phyloP scores from a whole-genome alignment of 2,888 invertebrate species.

The Cerastis leucographa region DNA sequence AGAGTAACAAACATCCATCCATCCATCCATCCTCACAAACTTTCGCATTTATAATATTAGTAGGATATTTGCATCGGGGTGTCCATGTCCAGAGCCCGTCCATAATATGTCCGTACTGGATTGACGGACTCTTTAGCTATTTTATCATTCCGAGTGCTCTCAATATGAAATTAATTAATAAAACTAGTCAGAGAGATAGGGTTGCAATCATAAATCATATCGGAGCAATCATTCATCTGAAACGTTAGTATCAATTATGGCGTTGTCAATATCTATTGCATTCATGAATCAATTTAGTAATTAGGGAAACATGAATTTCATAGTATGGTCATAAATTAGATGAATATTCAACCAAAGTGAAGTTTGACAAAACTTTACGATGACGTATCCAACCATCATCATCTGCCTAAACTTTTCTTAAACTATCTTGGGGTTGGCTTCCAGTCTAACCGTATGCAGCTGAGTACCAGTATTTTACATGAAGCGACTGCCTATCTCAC shows the following conservation, averaged over 20 bases:
- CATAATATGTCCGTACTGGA: not conserved
- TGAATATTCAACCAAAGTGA: not conserved
- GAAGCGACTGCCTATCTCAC: no score
- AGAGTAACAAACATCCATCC: no score
- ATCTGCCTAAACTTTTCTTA: no score
- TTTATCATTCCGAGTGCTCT: not conserved
- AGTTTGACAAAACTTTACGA: not conserved
- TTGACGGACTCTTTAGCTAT: not conserved
- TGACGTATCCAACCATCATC: no score
- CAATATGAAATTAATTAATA: slow-evolving; percentile 31
- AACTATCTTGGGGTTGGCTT: no score
- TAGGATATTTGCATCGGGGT: not conserved
- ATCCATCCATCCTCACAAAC: no score
- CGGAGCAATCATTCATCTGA: slow-evolving; percentile 34
- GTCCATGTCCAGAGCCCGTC: not conserved
- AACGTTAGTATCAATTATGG: slow-evolving; percentile 45
- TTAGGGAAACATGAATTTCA: slow-evolving; percentile 12
- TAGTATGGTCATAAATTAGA: not conserved
- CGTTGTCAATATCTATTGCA: slow-evolving; percentile 44
- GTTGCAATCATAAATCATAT: slow-evolving; percentile 31
- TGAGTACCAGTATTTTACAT: no score
- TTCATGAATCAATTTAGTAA: slow-evolving; percentile 53
- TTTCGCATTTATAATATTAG: no score
- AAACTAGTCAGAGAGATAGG: slow-evolving; percentile 14
- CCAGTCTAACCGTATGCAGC: no score